phyloP scores from a whole-genome alignment of 2,888 invertebrate species.

The Masnerella sp. region DNA sequence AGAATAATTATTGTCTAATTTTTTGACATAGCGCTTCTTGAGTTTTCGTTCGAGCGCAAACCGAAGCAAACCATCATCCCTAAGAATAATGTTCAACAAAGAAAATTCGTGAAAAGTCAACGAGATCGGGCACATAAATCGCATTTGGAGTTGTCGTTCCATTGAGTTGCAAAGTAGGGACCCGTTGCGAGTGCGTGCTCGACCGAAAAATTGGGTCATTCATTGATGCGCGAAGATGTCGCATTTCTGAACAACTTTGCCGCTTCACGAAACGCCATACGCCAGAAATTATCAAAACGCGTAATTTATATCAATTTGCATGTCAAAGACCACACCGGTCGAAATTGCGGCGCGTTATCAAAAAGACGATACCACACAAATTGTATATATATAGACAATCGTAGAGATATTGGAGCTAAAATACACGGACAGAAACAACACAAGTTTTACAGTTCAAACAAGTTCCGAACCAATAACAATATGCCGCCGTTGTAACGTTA shows the following conservation, averaged over 20 bases:
- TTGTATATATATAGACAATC: slow-evolving; percentile 11
- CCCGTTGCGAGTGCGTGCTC: slow-evolving; percentile 18
- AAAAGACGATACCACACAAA: slow-evolving; percentile 17
- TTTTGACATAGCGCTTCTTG: too few species aligned
- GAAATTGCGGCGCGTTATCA: slow-evolving; percentile 31
- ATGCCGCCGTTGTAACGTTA: slow-evolving; percentile 13
- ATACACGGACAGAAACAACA: slow-evolving; percentile 21
- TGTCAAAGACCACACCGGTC: slow-evolving; percentile 52
- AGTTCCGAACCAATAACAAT: too few species aligned
- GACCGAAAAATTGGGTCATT: slow-evolving; percentile 35
- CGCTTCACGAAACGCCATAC: too few species aligned
- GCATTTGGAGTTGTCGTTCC: slow-evolving; percentile 28
- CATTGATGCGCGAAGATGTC: slow-evolving; percentile 16
- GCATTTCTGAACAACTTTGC: too few species aligned
- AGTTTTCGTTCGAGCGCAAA: background rate
- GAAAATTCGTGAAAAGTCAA: slow-evolving; percentile 68
- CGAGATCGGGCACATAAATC: slow-evolving; percentile 66
- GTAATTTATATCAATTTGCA: too few species aligned
- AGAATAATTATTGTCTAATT: too few species aligned
- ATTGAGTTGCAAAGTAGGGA: slow-evolving; percentile 68
- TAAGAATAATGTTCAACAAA: too few species aligned
- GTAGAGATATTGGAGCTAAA: slow-evolving; percentile 28
- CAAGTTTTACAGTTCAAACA: too few species aligned
- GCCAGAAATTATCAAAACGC: too few species aligned
- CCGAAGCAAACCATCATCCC: background rate